Evolutionary conservation across 1,140 invertebrate species (phyloP), one percentile per base, ranked within the genome.

Genomic region (Drosophila sucinea): DNA sequence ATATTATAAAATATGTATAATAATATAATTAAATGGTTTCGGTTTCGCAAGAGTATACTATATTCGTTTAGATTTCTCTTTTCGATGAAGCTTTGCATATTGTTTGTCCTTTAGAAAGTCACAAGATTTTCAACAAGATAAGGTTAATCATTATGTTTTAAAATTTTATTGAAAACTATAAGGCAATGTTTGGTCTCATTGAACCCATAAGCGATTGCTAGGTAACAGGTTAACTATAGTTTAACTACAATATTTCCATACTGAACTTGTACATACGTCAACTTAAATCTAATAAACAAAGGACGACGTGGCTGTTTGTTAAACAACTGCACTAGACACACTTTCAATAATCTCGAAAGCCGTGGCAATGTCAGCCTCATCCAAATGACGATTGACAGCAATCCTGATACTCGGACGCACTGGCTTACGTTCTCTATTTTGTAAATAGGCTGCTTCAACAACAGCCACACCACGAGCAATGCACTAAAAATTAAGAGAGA

Each of bases 381-480:
- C 93, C n/a, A 96, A 84, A 41, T 94, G 92, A 38, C 93, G 93
- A 78, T 94, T 95, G 1, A 94, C 93, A 1, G 94, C 93, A 32
- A 96, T 86, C 10, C 95, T 92, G 57, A 96, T 94, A 58, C 95
- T 95, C 10, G 95, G 95, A 72, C 93, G 93, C 4, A 94, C 94
- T 44, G 94, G 93, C 7, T 93, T 92, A 8, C 93, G 90, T 81
- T 96, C 96, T 10, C 93, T 92, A 7, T 94, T 91, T 6, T 95
- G 92, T 3, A 96, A 90, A 81, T 96, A 96, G 11, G 94, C 92
- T 0, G 96, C 94, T 6, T 94, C 92, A 1, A 94, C 93, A n/a
- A 95, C 79, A 7, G 95, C 95, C 8, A 96, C 92, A 11, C 94
- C 94, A 62, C 93, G 92, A 11, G 94, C 91, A 62, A 94, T 91